Base-by-base conservation (phyloP, 2,113 vertebrate species). In the Sturnus vulgaris region DNA sequence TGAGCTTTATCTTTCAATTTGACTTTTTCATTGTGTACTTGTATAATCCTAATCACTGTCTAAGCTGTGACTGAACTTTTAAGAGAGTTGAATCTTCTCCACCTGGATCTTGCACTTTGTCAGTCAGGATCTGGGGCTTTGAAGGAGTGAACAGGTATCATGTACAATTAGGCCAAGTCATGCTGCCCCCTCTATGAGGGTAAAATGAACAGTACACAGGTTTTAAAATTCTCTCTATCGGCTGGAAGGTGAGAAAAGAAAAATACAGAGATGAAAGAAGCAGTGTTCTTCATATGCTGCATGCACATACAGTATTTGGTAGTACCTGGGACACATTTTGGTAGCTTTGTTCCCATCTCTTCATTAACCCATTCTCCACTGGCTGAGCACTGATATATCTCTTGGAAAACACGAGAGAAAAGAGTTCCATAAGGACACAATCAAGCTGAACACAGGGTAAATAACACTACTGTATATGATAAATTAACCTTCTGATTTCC, bases 301-400 rank as follows among this genome's bases (percentile, higher is more conserved):
- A 0, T 20, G 28, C 53, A 53, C 11, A 27, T 9, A 35, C 1
- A 12, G 10, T 6, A 46, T 57, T 72, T 60, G 16, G 27, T 37
- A 55, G 55, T 98, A 98, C 98, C 98, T 98, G 98, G 92, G 59
- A 96, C 22, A 76, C 98, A 98, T 23, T 81, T 94, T 3, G 98
- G 98, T 77, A 96, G 95, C 56, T 96, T 95, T 20, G 71, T 40
- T n/a, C 97, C 95, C 91, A 96, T 84, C 40, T 92, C 63, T 57
- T 97, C 28, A 2, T 92, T 97, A 63, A 97, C 82, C 98, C 98
- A 98, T 78, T 88, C 95, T 89, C 98, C 98, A 1, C 84, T 97
- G 65, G 83, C 94, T 52, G 97, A 86, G 13, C 98, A 98, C 28
- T 1, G 84, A 69, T 98, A 98, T 8, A 96, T 71, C 2, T 5